These are phyloP conservation scores for Eristalinus aeneus DNA, from an alignment of 2,888 invertebrate genomes.

Conservation along the genomic window DNA sequence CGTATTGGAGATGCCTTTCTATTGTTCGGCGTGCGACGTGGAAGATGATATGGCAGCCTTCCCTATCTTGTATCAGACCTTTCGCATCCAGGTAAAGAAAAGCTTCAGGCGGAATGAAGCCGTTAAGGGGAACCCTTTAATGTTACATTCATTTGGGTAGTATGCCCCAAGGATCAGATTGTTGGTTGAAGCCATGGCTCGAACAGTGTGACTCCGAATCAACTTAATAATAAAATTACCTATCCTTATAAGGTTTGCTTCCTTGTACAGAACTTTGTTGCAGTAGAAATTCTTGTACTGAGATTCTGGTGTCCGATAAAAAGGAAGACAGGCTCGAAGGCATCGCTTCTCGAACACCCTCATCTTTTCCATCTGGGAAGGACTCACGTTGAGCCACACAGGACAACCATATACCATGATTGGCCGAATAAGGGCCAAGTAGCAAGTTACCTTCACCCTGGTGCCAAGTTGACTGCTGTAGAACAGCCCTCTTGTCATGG, in stretches of 20 bases:
- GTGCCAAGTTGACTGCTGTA: slow-evolving; percentile 8
- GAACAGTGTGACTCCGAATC: neutral
- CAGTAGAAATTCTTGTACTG: neutral
- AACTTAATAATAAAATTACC: slow-evolving; percentile 17
- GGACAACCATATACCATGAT: neutral
- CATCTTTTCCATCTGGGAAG: neutral
- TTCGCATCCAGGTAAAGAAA: neutral
- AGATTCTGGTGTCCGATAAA: neutral
- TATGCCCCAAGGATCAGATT: neutral
- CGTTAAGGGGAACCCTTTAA: neutral
- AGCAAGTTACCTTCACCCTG: neutral
- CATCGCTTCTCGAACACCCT: neutral
- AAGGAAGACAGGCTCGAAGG: neutral
- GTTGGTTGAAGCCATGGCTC: neutral
- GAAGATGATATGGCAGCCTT: neutral
- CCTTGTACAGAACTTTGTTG: neutral
- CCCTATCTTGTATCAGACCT: neutral
- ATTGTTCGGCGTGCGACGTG: neutral
- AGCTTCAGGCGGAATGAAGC: neutral
- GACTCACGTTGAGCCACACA: neutral
- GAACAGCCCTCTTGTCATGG: neutral
- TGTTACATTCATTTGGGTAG: neutral
- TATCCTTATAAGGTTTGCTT: neutral
- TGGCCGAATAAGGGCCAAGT: neutral
- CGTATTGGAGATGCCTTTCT: neutral